Evolutionary conservation across 2,888 invertebrate species (phyloP), one percentile per base, ranked within the genome.

Genomic region (Noctua comes): DNA sequence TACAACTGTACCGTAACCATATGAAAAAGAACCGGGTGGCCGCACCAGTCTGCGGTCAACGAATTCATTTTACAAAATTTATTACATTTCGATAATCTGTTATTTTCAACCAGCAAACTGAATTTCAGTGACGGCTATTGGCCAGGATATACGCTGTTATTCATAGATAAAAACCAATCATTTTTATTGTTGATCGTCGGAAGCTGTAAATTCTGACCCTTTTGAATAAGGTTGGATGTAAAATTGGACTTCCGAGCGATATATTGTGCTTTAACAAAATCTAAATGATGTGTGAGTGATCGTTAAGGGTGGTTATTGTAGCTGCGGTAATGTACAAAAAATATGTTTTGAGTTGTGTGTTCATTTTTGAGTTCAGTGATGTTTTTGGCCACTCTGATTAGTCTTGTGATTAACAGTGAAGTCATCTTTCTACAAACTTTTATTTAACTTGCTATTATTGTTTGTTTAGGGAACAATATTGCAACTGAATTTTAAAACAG

Each of bases 51-150:
- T 94, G 95, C 93, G 95, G 95, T 91, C 84, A 73, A 80, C 88
- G 92, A 93, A 93, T 93, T 94, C 92, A 94, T 94, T 95, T 94
- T 90, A 90, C 89, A 89, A 92, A 92, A 93, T 93, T 93, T 92
- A 93, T 95, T 93, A 93, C 92, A 92, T 93, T 92, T 91, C 91
- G 90, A 92, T 95, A 94, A 94, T 93, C 91, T 92, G 91, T 90
- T 93, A 90, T 93, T 93, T 92, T 89, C 89, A 88, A 90, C 87
- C 86, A 79, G 71, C 84, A 80, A 83, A 88, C 88, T 90, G 90
- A 90, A 90, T 92, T 92, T 91, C 88, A 90, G 85, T 90, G 89
- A 90, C 73, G 72, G 76, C 72, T 84, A 87, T 87, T 87, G 85
- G 73, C 68, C 54, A 66, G 68, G 80, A 80, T 83, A 83, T 82